phyloP scores from a whole-genome alignment of 2,888 invertebrate species.

The Erebia ligea region DNA sequence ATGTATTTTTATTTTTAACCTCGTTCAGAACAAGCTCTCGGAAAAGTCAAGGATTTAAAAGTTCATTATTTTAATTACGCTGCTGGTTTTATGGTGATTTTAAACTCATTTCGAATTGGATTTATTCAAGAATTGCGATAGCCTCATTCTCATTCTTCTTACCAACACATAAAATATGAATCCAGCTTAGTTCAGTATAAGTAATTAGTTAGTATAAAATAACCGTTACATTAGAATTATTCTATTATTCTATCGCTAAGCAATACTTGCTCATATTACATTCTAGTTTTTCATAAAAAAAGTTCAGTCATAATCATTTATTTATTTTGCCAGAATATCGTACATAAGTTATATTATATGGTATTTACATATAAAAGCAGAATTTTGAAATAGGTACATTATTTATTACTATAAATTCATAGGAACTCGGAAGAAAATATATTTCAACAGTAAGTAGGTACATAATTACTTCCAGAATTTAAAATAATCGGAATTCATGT shows the following conservation, averaged over 20 bases:
- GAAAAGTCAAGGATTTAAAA: conserved; percentile 29
- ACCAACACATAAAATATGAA: background rate
- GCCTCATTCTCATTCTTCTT: background rate
- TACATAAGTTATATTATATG: no score
- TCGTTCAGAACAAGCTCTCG: conserved; percentile 27
- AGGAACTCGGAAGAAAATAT: no score
- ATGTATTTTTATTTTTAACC: conserved; percentile 23
- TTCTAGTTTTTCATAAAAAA: no score
- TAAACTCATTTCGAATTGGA: background rate
- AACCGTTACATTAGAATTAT: no score
- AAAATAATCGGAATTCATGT: background rate
- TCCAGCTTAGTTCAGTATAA: background rate
- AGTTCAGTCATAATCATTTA: no score
- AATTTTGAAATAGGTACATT: no score
- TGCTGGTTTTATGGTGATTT: conserved; percentile 20
- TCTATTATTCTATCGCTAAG: no score
- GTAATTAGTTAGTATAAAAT: background rate
- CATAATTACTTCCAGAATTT: background rate
- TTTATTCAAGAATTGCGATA: background rate
- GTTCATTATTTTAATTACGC: conserved; percentile 34
- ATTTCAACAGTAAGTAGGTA: background rate
- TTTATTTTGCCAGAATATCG: no score
- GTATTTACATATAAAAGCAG: no score
- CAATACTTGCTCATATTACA: no score
- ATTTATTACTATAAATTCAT: no score